Conservation (phyloP, 1,140 invertebrate species). For the Megalonaias nervosa region DNA sequence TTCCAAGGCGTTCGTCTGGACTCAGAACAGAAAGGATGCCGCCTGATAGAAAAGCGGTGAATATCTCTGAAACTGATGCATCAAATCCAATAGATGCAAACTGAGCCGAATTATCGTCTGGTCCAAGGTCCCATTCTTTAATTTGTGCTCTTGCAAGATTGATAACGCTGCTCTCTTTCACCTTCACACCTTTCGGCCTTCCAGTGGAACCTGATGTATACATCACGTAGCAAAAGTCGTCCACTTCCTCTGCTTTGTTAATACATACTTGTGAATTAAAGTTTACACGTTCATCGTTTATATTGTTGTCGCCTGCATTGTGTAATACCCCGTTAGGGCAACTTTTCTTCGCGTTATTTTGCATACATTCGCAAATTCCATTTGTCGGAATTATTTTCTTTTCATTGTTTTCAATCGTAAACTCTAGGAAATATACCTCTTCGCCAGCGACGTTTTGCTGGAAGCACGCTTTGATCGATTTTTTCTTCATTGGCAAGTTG, state of each 20-base stretch:
- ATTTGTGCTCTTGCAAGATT: conserved; percentile 49
- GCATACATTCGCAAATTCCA: too few species aligned
- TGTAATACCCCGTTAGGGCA: too few species aligned
- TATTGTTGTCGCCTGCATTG: not conserved
- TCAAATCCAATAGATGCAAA: conserved; percentile 58
- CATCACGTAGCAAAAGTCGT: conserved; percentile 50
- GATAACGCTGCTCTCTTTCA: conserved; percentile 37
- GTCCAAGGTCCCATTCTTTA: conserved; percentile 37
- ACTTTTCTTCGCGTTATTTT: too few species aligned
- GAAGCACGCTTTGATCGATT: conserved; percentile 21
- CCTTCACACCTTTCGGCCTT: conserved; percentile 50
- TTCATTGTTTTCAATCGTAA: too few species aligned
- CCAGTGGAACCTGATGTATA: conserved; percentile 58
- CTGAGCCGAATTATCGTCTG: conserved; percentile 42
- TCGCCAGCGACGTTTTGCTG: not conserved
- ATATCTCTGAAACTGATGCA: conserved; percentile 51
- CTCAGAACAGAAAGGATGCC: conserved; percentile 41
- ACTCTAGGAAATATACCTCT: too few species aligned
- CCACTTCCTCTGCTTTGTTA: not conserved
- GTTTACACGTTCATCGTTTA: not conserved
- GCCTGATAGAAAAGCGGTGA: conserved; percentile 48
- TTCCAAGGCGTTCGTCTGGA: conserved; percentile 42
- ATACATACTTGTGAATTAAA: not conserved
- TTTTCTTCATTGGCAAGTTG: conserved; percentile 6
- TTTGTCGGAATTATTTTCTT: too few species aligned